Evolutionary conservation across 2,797 vertebrate genomes (phyloP).

Genomic region (Lacerta viridis): DNA sequence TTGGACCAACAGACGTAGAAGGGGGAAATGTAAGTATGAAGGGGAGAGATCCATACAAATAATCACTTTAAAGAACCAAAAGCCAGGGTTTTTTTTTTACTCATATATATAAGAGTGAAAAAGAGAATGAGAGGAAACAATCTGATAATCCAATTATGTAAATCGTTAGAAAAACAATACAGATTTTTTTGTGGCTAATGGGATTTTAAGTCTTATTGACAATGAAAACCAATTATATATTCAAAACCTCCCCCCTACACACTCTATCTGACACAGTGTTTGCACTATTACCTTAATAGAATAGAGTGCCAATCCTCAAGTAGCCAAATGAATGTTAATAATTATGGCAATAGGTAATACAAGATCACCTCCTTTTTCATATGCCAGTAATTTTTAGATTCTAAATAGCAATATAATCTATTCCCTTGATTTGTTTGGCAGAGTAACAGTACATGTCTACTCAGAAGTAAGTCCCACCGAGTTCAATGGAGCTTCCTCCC

Average conservation of each 20-base stretch:
- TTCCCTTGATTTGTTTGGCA: conserved; percentile 57
- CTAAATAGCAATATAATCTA: conserved; percentile 52
- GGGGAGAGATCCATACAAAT: conserved; percentile 65
- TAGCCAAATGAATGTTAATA: conserved; percentile 73
- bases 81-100: conserved; percentile 31
- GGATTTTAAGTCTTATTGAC: conserved; percentile 77
- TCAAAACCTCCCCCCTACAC: conserved; percentile 57
- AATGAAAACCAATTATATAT: conserved; percentile 76
- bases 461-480: background rate
- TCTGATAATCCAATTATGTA: conserved; percentile 74
- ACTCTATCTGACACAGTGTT: conserved; percentile 52
- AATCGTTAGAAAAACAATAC: conserved; percentile 77
- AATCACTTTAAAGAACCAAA: conserved; percentile 65
- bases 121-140: conserved; percentile 52
- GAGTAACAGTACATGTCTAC: conserved; percentile 29
- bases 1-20: conserved; percentile 62
- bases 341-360: conserved; percentile 66
- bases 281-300: conserved; percentile 68
- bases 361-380: conserved; percentile 41
- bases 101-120: background rate
- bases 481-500: background rate
- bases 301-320: conserved; percentile 60
- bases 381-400: conserved; percentile 62
- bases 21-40: conserved; percentile 57
- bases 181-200: conserved; percentile 71